Percentiles rank a stretch among this genome's conserved stretches.
Evolutionary conservation across 2,888 invertebrate genomes (phyloP).

Genomic region (Ganaspis brasiliensis): DNA sequence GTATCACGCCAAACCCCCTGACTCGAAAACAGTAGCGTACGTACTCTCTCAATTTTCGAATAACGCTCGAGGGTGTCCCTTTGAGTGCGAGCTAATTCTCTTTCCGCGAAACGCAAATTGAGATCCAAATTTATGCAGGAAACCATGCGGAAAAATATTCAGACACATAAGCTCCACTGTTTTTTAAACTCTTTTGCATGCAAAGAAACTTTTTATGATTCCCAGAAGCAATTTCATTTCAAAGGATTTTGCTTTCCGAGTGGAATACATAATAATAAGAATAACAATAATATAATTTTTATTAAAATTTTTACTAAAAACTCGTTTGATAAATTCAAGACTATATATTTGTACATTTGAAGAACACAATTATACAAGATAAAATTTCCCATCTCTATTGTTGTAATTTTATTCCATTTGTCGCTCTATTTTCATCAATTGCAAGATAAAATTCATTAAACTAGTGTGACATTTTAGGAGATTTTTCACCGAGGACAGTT

Average conservation of each 20-base stretch:
- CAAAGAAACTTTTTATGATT: neutral
- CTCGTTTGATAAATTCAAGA: no score
- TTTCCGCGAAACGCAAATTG: constrained; percentile 27
- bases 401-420: no score
- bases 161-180: neutral
- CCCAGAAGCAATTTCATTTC: neutral
- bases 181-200: neutral
- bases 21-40: constrained; percentile 30
- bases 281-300: neutral
- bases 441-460: neutral
- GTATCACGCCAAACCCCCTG: constrained; percentile 22
- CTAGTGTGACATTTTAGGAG: neutral
- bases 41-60: constrained; percentile 39
- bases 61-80: constrained; percentile 41
- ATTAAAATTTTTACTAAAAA: no score
- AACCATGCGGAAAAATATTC: constrained; percentile 38
- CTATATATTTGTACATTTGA: no score
- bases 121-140: constrained; percentile 29
- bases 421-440: neutral
- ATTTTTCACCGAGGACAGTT: neutral
- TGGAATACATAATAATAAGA: neutral
- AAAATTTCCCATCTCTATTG: no score
- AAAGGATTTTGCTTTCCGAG: neutral
- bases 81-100: constrained; percentile 41
- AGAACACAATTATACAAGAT: no score